phyloP scores from a whole-genome alignment of 2,888 invertebrate species.

The Dasypogon diadema region DNA sequence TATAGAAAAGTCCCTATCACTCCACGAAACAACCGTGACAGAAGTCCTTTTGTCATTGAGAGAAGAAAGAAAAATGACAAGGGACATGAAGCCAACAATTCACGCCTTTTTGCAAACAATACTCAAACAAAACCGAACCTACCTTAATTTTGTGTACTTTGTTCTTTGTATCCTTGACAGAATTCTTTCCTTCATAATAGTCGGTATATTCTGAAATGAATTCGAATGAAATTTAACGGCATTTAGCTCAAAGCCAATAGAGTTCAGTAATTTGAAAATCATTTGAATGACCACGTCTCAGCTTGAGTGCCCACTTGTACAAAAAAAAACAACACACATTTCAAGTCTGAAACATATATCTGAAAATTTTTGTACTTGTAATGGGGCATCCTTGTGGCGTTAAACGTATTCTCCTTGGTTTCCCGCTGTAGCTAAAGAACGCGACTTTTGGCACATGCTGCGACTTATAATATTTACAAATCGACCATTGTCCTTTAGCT shows the following conservation, averaged over 20 bases:
- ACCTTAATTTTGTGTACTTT: constrained; percentile 56
- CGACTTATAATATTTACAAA: constrained; percentile 57
- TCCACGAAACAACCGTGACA: constrained; percentile 41
- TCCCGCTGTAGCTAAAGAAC: constrained; percentile 43
- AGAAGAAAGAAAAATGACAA: constrained; percentile 9
- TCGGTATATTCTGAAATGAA: constrained; percentile 32
- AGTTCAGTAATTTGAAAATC: constrained; percentile 50
- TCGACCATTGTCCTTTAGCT: constrained; percentile 53
- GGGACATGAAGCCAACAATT: constrained; percentile 53
- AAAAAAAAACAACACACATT: constrained; percentile 2
- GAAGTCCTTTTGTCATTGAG: constrained; percentile 32
- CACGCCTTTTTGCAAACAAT: constrained; percentile 57
- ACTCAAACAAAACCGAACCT: constrained; percentile 49
- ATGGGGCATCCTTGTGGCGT: constrained; percentile 47
- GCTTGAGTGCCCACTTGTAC: constrained; percentile 56
- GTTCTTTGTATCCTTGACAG: constrained; percentile 45
- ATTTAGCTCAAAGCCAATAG: constrained; percentile 53
- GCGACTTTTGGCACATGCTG: constrained; percentile 57
- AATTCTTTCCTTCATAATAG: not conserved
- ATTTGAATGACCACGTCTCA: constrained; percentile 50
- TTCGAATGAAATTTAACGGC: constrained; percentile 56
- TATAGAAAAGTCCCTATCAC: constrained; percentile 1
- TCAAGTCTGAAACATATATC: not conserved
- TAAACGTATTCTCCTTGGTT: constrained; percentile 32
- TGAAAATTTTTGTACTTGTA: too few relatives aligned